Percentiles rank a stretch among this genome's conserved stretches.
Evolutionary conservation across 2,888 invertebrate genomes (phyloP).

Genomic region (Disparrhopalites patrizii): DNA sequence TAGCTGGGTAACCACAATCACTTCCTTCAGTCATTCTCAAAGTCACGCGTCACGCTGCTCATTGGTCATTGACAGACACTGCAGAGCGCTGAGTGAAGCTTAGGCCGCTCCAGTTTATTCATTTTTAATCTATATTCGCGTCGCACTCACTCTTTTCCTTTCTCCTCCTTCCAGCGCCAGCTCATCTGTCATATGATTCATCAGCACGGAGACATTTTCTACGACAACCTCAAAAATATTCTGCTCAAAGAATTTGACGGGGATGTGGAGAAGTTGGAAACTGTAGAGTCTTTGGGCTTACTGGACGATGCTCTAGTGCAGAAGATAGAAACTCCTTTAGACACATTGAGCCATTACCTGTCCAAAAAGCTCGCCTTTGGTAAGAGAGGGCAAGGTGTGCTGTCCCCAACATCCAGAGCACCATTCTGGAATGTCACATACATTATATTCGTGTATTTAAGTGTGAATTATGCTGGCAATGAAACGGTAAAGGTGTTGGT

Average conservation of each 20-base stretch:
- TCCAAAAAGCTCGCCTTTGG: conserved; percentile 74
- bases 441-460: not conserved
- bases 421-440: not conserved
- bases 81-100: too few relatives aligned
- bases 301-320: conserved; percentile 75
- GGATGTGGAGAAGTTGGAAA: conserved; percentile 56
- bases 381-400: too few relatives aligned
- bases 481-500: too few relatives aligned
- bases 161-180: conserved; percentile 61
- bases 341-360: conserved; percentile 86
- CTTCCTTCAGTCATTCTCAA: too few relatives aligned
- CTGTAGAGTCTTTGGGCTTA: conserved; percentile 80
- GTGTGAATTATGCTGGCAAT: not conserved
- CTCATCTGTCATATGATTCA: conserved; percentile 82
- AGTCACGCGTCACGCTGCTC: too few relatives aligned
- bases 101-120: not conserved
- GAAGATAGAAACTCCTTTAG: conserved; percentile 81
- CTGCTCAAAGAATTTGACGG: conserved; percentile 73
- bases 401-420: not conserved
- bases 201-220: conserved; percentile 80
- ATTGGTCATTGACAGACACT: too few relatives aligned
- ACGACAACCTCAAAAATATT: conserved; percentile 82
- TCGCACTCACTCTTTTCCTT: too few relatives aligned
- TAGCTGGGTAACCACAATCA: conserved; percentile 91
- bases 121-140: too few relatives aligned